Evolutionary conservation across 2,888 invertebrate species (phyloP), one percentile per base, ranked within the genome.

Genomic region (Hydrotaea diabolus): DNA sequence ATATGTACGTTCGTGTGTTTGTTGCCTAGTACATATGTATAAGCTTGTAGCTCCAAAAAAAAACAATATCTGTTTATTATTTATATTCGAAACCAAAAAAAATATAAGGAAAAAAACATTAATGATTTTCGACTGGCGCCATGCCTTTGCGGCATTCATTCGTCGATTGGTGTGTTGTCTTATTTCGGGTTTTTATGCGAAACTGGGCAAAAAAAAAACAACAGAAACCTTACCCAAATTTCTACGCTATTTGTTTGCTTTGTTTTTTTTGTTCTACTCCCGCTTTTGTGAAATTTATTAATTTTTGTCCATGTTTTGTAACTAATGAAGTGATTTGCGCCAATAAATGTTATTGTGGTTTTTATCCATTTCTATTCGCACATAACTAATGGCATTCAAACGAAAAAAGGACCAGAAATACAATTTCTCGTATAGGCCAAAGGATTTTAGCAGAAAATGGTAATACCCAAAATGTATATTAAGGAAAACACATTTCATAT

Each of bases 101-200:
- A 55, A 46, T 7, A 31, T 4, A 31, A 31, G n/a, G 7, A 31
- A 31, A 31, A 31, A 31, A 31, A 31, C 31, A 46, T 72, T 81
- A 81, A 85, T 81, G 79, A 85, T 82, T 74, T 82, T 82, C 80
- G 79, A 74, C 82, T 85, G 85, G 85, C 85, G 85, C 85, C 85
- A 77, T 49, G 57, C 36, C 5, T 19, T 66, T n/a, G n/a, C n/a
- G n/a, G 26, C 69, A n/a, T 77, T 66, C 43, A 55, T 59, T 43
- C 15, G 55, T 76, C 69, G 77, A 31, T 31, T 62, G n/a, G 64
- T 17, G 17, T 53, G 11, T 55, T 55, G 55, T 55, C 17, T 55
- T 17, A 17, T 55, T 55, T 55, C 19, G 26, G 15, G 59, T 13
- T 59, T 26, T 23, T 23, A 15, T 59, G 26, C 26, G 23, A 72